Conservation (phyloP, 2,888 invertebrate species). For the Dasysyrphus albostriatus region DNA sequence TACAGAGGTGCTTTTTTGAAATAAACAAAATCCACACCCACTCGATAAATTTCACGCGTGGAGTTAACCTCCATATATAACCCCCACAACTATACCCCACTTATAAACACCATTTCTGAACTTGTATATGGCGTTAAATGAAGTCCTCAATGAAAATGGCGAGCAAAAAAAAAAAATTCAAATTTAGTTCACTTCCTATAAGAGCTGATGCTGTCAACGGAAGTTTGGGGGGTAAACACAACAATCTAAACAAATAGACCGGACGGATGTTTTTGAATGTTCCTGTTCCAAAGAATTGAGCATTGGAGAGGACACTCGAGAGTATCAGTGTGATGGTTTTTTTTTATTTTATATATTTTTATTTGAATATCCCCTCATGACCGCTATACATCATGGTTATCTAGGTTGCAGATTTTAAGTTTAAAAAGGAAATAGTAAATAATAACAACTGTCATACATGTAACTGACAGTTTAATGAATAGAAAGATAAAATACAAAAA, state of each 20-base stretch:
- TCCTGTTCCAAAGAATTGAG: conserved; percentile 23
- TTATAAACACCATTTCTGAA: background rate
- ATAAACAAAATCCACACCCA: conserved; percentile 60
- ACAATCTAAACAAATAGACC: conserved; percentile 38
- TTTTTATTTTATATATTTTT: background rate
- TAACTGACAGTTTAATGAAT: conserved; percentile 1
- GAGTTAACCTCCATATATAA: background rate
- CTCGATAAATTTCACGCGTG: conserved; percentile 47
- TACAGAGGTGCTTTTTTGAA: conserved; percentile 28
- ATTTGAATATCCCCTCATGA: background rate
- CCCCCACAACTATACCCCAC: background rate
- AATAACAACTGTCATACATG: conserved; percentile 22
- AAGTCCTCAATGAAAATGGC: conserved; percentile 9
- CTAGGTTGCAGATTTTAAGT: background rate
- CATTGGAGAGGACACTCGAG: conserved; percentile 8
- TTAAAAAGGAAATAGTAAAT: conserved; percentile 18
- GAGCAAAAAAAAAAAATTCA: background rate
- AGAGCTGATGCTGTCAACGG: background rate
- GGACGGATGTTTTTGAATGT: conserved; percentile 37
- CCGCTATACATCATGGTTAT: background rate
- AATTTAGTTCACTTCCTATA: conserved; percentile 24
- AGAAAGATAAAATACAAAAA: background rate
- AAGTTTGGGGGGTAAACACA: conserved; percentile 24
- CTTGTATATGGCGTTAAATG: conserved; percentile 27
- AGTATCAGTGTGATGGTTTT: background rate